These are phyloP conservation scores for Anthopleura xanthogrammica DNA, from an alignment of 92 coral and sea anemone genomes.

Conservation along the genomic window DNA sequence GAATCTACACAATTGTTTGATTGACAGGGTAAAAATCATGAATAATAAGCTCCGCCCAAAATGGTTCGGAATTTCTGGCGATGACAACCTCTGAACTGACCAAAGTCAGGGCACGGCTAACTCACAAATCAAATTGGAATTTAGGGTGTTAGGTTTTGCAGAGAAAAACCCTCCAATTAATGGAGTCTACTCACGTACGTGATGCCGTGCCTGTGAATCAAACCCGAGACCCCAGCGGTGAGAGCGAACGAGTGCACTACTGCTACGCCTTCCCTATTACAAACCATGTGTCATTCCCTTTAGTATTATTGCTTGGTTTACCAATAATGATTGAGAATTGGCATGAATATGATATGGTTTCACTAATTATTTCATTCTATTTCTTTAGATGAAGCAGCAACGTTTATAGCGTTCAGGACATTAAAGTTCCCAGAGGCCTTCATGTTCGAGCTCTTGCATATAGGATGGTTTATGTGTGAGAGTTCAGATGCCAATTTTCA, in stretches of 20 bases:
- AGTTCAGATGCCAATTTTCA: constrained; percentile 42
- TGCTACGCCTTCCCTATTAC: too few relatives aligned
- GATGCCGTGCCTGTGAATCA: neutral
- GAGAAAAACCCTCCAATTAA: neutral
- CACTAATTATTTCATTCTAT: neutral
- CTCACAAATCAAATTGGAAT: neutral
- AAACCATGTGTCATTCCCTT: too few relatives aligned
- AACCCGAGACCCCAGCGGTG: neutral
- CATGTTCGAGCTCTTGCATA: constrained; percentile 55
- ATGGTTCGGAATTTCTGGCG: too few relatives aligned
- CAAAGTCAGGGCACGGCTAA: too few relatives aligned
- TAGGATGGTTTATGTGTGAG: constrained; percentile 69
- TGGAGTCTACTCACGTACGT: neutral
- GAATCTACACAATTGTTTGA: too few relatives aligned
- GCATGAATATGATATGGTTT: neutral
- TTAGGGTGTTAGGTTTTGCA: neutral
- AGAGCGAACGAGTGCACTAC: too few relatives aligned
- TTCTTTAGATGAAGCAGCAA: constrained; percentile 47
- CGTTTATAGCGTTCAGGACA: constrained; percentile 42
- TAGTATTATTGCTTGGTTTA: too few relatives aligned
- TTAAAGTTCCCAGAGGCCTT: constrained; percentile 65
- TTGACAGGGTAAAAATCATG: too few relatives aligned
- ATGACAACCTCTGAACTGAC: too few relatives aligned
- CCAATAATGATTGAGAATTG: too few relatives aligned
- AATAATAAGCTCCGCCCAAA: too few relatives aligned